phyloP scores from a whole-genome alignment of 2,888 invertebrate genomes.

The Harpalus rubripes region DNA sequence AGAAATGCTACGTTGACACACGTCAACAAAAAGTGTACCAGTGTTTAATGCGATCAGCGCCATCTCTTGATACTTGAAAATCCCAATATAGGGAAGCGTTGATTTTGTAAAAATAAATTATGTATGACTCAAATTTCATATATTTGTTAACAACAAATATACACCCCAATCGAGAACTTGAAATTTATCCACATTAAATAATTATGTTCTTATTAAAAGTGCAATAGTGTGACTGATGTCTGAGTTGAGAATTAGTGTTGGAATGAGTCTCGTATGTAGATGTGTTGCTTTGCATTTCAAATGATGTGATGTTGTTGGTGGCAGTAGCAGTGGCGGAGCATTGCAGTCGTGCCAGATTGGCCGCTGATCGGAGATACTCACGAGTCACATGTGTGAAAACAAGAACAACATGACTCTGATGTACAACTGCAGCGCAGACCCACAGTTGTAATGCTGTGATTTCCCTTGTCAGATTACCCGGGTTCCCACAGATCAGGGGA shows the following conservation, averaged over 20 bases:
- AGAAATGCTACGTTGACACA: too few relatives aligned
- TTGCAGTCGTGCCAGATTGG: conserved; percentile 42
- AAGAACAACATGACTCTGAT: conserved; percentile 38
- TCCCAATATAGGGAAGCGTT: too few relatives aligned
- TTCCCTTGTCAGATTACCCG: conserved; percentile 29
- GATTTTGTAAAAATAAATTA: too few relatives aligned
- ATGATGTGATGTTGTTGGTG: conserved; percentile 21
- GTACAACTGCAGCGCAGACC: conserved; percentile 3
- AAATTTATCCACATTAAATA: too few relatives aligned
- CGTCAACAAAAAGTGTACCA: too few relatives aligned
- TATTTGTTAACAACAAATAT: too few relatives aligned
- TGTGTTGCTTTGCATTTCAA: conserved; percentile 41
- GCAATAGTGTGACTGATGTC: too few relatives aligned
- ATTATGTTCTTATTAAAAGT: too few relatives aligned
- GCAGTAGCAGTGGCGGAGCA: conserved; percentile 4
- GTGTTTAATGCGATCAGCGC: too few relatives aligned
- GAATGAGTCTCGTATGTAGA: neutral
- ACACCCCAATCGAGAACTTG: too few relatives aligned
- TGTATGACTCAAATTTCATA: too few relatives aligned
- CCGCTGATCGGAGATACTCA: conserved; percentile 29
- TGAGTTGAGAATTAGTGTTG: neutral
- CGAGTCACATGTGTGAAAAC: conserved; percentile 27
- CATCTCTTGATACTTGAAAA: too few relatives aligned
- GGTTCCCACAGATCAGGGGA: conserved; percentile 17
- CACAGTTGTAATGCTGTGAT: conserved; percentile 26